Conservation (phyloP, 1,140 invertebrate genomes). For the Oryctes rhinoceros region DNA sequence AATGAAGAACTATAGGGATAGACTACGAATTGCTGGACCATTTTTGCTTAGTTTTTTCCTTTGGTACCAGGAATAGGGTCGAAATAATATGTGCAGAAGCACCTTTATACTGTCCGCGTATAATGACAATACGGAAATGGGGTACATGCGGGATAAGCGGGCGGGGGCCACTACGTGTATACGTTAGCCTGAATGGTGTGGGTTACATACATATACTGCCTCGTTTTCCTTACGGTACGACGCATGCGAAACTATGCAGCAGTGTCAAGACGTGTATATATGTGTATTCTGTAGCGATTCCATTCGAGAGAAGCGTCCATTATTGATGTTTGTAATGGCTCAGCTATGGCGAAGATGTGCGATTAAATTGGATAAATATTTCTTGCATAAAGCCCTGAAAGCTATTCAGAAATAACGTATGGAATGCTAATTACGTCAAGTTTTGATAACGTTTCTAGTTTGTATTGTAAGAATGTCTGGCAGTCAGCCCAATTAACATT, state of each 20-base stretch:
- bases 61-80: constrained; percentile 47
- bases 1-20: constrained; percentile 53
- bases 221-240: background rate
- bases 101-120: constrained; percentile 52
- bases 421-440: too few relatives aligned
- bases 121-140: constrained; percentile 50
- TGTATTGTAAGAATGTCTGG: too few relatives aligned
- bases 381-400: background rate
- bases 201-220: background rate
- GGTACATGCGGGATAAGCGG: constrained; percentile 33
- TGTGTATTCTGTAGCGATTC: background rate
- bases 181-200: constrained; percentile 15
- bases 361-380: background rate
- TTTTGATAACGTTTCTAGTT: too few relatives aligned
- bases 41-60: constrained; percentile 54
- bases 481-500: too few relatives aligned
- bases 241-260: constrained; percentile 31
- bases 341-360: background rate
- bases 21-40: constrained; percentile 54
- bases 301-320: constrained; percentile 14
- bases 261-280: background rate
- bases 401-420: too few relatives aligned
- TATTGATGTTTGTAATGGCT: constrained; percentile 21
- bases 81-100: constrained; percentile 51
- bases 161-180: constrained; percentile 5